Conservation (phyloP, 2,797 vertebrate genomes). For the Coreius guichenoti region DNA sequence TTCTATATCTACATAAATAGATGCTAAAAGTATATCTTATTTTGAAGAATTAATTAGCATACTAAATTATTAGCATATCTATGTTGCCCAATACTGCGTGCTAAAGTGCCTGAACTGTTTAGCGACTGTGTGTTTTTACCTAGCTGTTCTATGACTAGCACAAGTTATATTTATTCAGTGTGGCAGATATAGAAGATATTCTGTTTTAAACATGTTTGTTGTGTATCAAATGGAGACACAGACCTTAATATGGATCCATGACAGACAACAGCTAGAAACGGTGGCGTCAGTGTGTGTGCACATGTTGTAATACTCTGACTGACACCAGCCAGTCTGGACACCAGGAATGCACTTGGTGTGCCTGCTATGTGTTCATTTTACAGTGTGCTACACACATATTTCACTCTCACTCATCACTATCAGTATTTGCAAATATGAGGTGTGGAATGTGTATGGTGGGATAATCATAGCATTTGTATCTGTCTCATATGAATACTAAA, state of each 20-base stretch:
- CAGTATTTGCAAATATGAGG: slow-evolving; percentile 39
- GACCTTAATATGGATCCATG: slow-evolving; percentile 8
- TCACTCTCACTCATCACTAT: slow-evolving; percentile 2
- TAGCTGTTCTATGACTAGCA: slow-evolving; percentile 15
- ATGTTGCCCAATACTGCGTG: background rate
- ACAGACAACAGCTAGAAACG: slow-evolving; percentile 23
- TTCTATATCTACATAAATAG: background rate
- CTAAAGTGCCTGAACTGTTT: slow-evolving; percentile 5
- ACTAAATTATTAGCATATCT: background rate
- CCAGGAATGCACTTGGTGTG: slow-evolving; percentile 41
- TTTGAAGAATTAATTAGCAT: background rate
- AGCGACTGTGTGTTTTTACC: background rate
- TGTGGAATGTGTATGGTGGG: slow-evolving; percentile 10
- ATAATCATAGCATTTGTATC: slow-evolving; percentile 9
- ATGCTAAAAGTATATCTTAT: background rate
- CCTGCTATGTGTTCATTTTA: slow-evolving; percentile 48
- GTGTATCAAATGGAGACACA: slow-evolving; percentile 43
- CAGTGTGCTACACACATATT: slow-evolving; percentile 10
- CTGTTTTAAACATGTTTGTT: slow-evolving; percentile 56
- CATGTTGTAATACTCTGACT: slow-evolving; percentile 28
- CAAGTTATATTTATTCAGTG: slow-evolving; percentile 32
- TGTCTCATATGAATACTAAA: background rate
- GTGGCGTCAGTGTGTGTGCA: slow-evolving; percentile 35
- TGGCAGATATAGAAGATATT: background rate
- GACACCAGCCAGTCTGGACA: slow-evolving; percentile 49